Conservation (phyloP, 2,888 invertebrate species). For the Polyommatus icarus region DNA sequence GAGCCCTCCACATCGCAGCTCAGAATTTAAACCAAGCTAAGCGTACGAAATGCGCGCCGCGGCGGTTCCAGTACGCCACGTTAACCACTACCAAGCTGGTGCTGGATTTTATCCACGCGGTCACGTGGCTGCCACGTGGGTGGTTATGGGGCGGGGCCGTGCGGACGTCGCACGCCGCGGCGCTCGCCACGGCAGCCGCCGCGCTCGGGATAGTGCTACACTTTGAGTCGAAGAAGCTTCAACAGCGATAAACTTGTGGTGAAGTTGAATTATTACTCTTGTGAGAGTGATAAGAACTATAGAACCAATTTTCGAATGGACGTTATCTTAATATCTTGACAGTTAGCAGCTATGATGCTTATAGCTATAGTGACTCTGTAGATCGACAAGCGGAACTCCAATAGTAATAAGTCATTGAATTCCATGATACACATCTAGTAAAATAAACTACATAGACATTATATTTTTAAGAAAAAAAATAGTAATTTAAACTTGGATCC, state of each 20-base stretch:
- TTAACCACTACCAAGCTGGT: conserved; percentile 63
- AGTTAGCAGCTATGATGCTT: not conserved
- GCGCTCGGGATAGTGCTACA: conserved; percentile 61
- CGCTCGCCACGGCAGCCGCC: conserved; percentile 59
- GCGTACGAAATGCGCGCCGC: conserved; percentile 58
- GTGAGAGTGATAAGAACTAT: not conserved
- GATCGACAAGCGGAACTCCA: no score
- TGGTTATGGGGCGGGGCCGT: conserved; percentile 90
- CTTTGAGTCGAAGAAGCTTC: conserved; percentile 59
- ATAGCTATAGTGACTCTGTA: no score
- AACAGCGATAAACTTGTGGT: conserved; percentile 41
- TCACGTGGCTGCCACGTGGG: conserved; percentile 89
- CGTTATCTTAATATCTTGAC: not conserved
- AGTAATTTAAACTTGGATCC: no score
- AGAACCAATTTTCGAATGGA: not conserved
- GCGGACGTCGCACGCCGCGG: conserved; percentile 52
- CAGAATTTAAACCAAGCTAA: conserved; percentile 50
- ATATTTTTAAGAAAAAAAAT: no score
- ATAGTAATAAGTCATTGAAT: no score
- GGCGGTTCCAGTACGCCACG: conserved; percentile 61
- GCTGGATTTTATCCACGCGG: conserved; percentile 88
- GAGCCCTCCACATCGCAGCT: conserved; percentile 55
- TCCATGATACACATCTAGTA: no score
- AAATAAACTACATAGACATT: no score
- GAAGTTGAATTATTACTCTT: not conserved